Base-by-base conservation (phyloP, 2,113 vertebrate species). In the Tragelaphus scriptus region DNA sequence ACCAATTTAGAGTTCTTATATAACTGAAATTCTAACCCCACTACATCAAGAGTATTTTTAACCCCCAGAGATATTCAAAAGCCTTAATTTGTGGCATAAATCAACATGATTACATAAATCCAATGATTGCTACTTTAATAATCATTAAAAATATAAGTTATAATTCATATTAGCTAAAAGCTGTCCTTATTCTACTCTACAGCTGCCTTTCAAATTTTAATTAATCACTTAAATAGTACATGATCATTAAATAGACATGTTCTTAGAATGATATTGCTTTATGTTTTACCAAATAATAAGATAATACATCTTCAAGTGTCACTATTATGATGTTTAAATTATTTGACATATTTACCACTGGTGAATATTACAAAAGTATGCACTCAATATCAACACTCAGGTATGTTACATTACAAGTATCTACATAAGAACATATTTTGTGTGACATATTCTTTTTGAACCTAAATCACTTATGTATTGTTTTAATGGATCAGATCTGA, bases 201-300 rank as follows among this genome's bases (percentile, higher is more conserved):
- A 95, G 56, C 6, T 85, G 53, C 21, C 58, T 95, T 95, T 94
- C 85, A 97, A 94, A 90, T 97, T 91, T 85, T 94, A 95, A 90
- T 16, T 59, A 88, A 90, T 94, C 53, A 89, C 77, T 59, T 92
- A 92, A 94, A 88, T 47, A 84, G 55, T 87, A 96, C 87, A 55
- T 88, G 65, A 94, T 77, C 28, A 88, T 68, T 61, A 91, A 96
- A 68, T 15, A 86, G 36, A 93, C 40, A 19, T 96, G 85, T 36
- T 96, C 61, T 94, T 89, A 94, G n/a, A 93, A 88, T 9, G 25
- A 92, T 5, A 71, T 0, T 71, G 12, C 65, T 59, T 97, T 82
- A 80, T n/a, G 26, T 89, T 90, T 95, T 49, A 86, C 44, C 65
- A 89, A 88, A 90, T 71, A 77, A 26, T 71, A 96, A 81, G n/a